Evolutionary conservation across 2,113 vertebrate genomes (phyloP).

Genomic region (Phylloscopus whistleri): DNA sequence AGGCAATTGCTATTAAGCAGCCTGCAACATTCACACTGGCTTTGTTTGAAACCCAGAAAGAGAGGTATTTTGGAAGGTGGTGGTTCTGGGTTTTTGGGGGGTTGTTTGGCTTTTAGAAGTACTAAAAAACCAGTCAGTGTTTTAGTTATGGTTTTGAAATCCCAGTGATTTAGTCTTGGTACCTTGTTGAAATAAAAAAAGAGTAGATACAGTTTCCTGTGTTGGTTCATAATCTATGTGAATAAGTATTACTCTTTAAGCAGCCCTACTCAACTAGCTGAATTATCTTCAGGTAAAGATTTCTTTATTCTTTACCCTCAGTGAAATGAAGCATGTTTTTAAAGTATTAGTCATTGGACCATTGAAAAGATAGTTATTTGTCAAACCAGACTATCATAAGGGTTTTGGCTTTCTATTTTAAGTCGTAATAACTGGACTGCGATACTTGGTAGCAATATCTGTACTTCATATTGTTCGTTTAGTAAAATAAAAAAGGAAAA

Average conservation of each 20-base stretch:
- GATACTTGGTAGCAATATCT: background rate
- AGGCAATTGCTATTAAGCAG: background rate
- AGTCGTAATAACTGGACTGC: background rate
- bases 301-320: background rate
- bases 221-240: accelerated
- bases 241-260: background rate
- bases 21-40: background rate
- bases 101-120: background rate
- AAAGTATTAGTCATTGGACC: background rate
- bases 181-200: background rate
- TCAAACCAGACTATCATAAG: background rate
- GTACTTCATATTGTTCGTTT: background rate
- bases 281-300: background rate
- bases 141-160: background rate
- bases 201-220: background rate
- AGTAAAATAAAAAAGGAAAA: background rate
- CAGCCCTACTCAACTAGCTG: background rate
- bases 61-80: background rate
- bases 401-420: background rate
- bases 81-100: background rate
- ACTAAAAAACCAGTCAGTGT: background rate
- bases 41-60: background rate
- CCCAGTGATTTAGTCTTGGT: background rate
- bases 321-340: background rate
- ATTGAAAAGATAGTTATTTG: background rate